Evolutionary conservation across 1,140 invertebrate species (phyloP).

Genomic region (Brachionus manjavacas): DNA sequence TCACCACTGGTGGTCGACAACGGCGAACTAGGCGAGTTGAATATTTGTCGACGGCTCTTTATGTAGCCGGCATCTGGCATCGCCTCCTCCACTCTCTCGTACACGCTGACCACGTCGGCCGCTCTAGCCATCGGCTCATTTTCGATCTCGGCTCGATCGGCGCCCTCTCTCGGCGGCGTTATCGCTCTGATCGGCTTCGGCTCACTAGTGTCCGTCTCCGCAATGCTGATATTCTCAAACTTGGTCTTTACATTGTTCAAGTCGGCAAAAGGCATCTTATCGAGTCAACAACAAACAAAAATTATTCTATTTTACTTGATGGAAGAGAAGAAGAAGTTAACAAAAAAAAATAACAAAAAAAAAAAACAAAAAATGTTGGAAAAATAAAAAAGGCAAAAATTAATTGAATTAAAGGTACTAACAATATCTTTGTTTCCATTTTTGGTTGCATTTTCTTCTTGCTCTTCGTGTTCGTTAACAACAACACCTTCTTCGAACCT

Average conservation of each 20-base stretch:
- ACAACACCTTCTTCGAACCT: conserved; percentile 36
- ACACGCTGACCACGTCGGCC: background rate
- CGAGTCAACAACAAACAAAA: too few species aligned
- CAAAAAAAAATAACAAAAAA: background rate
- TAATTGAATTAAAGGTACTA: background rate
- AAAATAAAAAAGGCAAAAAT: too few species aligned
- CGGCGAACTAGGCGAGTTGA: background rate
- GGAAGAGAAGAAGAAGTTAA: background rate
- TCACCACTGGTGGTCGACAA: background rate
- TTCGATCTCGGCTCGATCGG: conserved; percentile 32
- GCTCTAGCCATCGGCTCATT: conserved; percentile 2
- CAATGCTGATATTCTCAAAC: background rate
- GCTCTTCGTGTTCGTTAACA: too few species aligned
- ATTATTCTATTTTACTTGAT: background rate
- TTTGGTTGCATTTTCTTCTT: background rate
- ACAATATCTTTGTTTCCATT: conserved; percentile 40
- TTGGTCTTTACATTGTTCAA: conserved; percentile 31
- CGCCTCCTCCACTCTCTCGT: background rate
- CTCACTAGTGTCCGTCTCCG: background rate
- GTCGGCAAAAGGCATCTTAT: conserved; percentile 29
- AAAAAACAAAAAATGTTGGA: too few species aligned
- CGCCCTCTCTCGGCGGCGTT: conserved; percentile 32
- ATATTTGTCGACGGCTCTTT: background rate
- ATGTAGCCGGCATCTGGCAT: conserved; percentile 28
- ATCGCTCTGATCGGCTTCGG: conserved; percentile 4